A percentile compares a stretch with the other conserved stretches of the same genome.
Conservation (phyloP, 1,140 invertebrate genomes). For the Cheumatopsyche charites region DNA sequence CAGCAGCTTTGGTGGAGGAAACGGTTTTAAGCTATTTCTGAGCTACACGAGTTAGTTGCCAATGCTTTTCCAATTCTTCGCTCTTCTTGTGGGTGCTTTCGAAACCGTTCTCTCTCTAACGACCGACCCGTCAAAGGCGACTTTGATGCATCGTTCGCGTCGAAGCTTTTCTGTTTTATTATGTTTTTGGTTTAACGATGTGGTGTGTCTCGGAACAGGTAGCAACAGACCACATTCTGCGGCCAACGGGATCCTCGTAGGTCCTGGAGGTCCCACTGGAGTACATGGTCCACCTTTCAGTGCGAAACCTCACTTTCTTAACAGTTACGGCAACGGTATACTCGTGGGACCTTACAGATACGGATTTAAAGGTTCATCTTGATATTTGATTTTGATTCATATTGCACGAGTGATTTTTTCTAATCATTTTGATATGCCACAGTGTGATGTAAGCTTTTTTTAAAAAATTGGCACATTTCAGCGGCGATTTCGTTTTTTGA, state of each 20-base stretch:
- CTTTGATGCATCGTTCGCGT: too few relatives aligned
- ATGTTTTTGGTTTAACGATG: not conserved
- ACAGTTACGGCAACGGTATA: not conserved
- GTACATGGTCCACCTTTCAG: constrained; percentile 55
- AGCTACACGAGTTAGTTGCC: constrained; percentile 44
- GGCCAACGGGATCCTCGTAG: constrained; percentile 60
- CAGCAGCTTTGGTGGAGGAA: constrained; percentile 19
- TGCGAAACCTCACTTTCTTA: constrained; percentile 40
- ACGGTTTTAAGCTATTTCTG: constrained; percentile 36
- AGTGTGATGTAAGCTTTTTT: too few relatives aligned
- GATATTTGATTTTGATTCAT: not conserved
- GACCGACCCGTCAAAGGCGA: too few relatives aligned
- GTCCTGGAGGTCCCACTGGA: constrained; percentile 65
- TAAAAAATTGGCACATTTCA: too few relatives aligned
- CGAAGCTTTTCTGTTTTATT: constrained; percentile 14
- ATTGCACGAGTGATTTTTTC: not conserved
- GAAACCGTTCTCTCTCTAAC: too few relatives aligned
- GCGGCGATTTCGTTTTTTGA: too few relatives aligned
- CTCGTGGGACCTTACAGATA: constrained; percentile 24
- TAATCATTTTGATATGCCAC: too few relatives aligned
- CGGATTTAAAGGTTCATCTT: constrained; percentile 27
- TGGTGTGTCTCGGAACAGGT: not conserved
- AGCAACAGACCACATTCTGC: constrained; percentile 38
- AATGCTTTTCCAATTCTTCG: constrained; percentile 19
- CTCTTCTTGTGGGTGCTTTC: constrained; percentile 21